Conservation (phyloP, 2,113 vertebrate genomes). For the Actenoides hombroni region DNA sequence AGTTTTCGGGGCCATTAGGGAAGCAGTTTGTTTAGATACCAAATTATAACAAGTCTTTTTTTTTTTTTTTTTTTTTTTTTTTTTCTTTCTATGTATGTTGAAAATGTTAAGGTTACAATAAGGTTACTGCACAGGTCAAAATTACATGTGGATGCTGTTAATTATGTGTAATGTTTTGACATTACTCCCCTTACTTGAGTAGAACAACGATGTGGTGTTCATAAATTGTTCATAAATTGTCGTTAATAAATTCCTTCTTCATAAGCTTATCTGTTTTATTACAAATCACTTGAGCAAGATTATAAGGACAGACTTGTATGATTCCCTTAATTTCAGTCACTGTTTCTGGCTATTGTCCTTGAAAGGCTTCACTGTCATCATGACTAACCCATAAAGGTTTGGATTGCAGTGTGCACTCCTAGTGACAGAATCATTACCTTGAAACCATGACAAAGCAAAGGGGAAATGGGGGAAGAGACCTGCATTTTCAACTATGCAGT, state of each 20-base stretch:
- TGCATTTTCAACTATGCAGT: neutral
- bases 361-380: neutral
- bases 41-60: neutral
- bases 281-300: neutral
- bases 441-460: neutral
- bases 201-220: neutral
- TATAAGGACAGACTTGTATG: fast-evolving
- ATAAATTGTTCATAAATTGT: too few relatives aligned
- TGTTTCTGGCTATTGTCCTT: neutral
- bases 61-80: neutral
- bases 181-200: neutral
- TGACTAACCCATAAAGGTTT: neutral
- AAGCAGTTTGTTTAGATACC: neutral
- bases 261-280: neutral
- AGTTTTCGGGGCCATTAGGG: neutral
- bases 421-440: neutral
- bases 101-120: neutral
- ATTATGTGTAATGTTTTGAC: neutral
- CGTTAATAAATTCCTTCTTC: neutral
- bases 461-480: neutral
- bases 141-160: neutral
- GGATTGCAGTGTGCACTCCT: neutral
- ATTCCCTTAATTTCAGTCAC: neutral
- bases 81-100: neutral
- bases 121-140: neutral